phyloP scores from a whole-genome alignment of 2,113 vertebrate species.

The Platanista minor region DNA sequence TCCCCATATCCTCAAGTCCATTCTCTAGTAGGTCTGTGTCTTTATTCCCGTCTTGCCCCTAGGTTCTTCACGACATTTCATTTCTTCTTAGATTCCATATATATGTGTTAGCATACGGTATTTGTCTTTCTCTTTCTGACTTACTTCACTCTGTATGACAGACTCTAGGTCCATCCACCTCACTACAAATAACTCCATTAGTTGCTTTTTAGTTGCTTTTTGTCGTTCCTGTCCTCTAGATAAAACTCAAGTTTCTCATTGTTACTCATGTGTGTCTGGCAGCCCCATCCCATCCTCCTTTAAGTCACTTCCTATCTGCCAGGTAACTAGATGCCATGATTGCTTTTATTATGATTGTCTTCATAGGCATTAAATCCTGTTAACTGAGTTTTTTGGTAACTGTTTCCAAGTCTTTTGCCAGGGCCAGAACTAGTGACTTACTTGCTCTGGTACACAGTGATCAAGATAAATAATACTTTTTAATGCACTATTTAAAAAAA shows the following conservation, averaged over 20 bases:
- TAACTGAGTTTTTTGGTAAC: slow-evolving; percentile 12
- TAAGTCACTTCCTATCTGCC: not conserved
- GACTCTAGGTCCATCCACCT: too few species aligned
- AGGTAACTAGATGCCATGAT: not conserved
- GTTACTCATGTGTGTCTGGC: not conserved
- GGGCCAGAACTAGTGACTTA: not conserved
- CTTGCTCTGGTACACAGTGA: not conserved
- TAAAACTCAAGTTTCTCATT: not conserved
- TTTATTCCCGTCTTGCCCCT: too few species aligned
- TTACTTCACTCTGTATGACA: too few species aligned
- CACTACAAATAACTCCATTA: too few species aligned
- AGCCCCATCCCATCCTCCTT: not conserved
- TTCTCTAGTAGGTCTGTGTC: too few species aligned
- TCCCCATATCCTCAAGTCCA: too few species aligned
- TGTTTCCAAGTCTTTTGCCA: not conserved
- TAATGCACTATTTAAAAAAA: not conserved
- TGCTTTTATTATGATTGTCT: not conserved
- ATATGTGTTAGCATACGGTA: too few species aligned
- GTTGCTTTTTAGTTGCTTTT: not conserved
- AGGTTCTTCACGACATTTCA: too few species aligned
- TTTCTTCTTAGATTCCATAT: too few species aligned
- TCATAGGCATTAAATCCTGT: not conserved
- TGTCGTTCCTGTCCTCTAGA: not conserved
- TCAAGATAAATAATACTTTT: slow-evolving; percentile 18
- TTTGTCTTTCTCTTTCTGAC: too few species aligned